These are phyloP conservation scores for Strigamia maritima DNA, from an alignment of 2,888 invertebrate genomes.

Conservation along the genomic window DNA sequence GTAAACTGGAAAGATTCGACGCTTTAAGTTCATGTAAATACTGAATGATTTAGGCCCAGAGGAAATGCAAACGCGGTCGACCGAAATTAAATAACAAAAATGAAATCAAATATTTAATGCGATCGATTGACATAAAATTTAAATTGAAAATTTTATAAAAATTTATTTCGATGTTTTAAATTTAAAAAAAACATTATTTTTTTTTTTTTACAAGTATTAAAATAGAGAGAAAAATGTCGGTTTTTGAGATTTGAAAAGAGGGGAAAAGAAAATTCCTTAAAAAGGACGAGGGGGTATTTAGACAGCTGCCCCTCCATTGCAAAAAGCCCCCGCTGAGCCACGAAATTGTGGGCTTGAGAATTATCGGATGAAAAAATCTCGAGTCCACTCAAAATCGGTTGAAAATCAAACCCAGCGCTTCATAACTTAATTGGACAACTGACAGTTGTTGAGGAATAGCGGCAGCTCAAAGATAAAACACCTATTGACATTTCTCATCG, in stretches of 20 bases:
- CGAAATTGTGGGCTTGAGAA: constrained; percentile 13
- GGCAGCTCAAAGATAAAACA: neutral
- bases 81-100: constrained; percentile 16
- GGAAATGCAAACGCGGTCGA: constrained; percentile 24
- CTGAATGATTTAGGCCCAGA: neutral
- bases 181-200: neutral
- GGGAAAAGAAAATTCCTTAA: neutral
- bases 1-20: neutral
- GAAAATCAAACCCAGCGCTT: neutral
- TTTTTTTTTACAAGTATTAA: neutral
- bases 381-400: neutral
- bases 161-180: neutral
- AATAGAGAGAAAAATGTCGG: neutral
- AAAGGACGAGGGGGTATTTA: constrained; percentile 22
- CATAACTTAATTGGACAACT: neutral
- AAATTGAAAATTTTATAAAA: neutral
- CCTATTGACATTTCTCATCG: neutral
- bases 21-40: constrained; percentile 3
- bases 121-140: neutral
- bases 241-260: neutral
- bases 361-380: constrained; percentile 22
- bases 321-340: neutral
- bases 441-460: neutral
- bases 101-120: neutral
- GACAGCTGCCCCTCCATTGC: constrained; percentile 11